Percentiles rank a stretch among this genome's conserved stretches.
Evolutionary conservation across 2,113 vertebrate species (phyloP).

Genomic region (Abramis brama): DNA sequence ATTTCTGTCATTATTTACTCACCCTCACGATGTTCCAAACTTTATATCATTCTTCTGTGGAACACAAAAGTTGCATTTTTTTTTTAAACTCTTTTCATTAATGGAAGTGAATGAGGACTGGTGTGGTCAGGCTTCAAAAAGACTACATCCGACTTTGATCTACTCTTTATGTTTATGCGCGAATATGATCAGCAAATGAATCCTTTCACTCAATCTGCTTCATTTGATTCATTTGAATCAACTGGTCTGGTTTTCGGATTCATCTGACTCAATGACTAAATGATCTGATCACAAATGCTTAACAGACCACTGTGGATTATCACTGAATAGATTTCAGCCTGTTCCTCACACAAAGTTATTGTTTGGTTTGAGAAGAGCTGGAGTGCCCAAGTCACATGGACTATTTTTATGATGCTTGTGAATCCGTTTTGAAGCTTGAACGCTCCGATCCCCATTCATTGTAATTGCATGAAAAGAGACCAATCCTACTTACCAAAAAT

Average conservation of each 20-base stretch:
- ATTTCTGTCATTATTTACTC: neutral
- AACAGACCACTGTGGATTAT: neutral
- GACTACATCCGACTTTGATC: neutral
- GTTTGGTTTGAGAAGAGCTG: neutral
- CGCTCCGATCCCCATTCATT: neutral
- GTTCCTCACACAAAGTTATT: neutral
- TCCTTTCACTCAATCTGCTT: neutral
- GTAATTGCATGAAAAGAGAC: neutral
- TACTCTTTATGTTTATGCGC: neutral
- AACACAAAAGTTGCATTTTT: neutral
- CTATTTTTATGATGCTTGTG: neutral
- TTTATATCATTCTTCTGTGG: neutral
- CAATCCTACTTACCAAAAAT: neutral
- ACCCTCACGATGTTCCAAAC: neutral
- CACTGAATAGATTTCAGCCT: neutral
- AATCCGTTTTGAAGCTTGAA: constrained; percentile 11
- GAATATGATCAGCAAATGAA: neutral
- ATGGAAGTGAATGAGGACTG: neutral
- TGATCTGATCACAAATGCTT: neutral
- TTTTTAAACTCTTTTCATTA: neutral
- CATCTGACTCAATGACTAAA: neutral
- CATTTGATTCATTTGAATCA: neutral
- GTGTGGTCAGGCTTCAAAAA: neutral
- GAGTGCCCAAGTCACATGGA: too few relatives aligned
- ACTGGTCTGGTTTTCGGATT: neutral